phyloP scores from a whole-genome alignment of 2,113 vertebrate species.

The Oreochromis tanganicae region DNA sequence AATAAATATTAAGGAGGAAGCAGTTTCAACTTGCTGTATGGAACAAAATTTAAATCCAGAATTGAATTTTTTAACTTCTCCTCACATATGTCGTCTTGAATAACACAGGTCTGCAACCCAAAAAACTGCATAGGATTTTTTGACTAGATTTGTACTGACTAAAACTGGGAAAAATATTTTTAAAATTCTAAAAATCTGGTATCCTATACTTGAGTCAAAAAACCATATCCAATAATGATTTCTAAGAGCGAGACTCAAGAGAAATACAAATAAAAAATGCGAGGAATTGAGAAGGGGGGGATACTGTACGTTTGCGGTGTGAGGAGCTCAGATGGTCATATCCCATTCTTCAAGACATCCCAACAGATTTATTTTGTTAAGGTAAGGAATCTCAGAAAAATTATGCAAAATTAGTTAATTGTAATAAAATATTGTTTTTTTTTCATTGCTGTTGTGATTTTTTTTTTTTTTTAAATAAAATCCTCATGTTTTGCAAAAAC shows the following conservation, averaged over 20 bases:
- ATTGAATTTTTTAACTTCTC: background rate
- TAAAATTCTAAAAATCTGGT: background rate
- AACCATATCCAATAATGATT: background rate
- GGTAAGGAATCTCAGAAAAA: background rate
- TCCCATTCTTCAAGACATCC: background rate
- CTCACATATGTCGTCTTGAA: background rate
- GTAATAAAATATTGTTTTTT: background rate
- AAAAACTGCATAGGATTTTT: background rate
- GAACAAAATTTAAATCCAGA: background rate
- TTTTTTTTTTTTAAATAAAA: background rate
- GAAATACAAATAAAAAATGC: background rate
- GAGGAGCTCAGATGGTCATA: background rate
- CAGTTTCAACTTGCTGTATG: background rate
- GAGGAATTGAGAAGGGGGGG: background rate
- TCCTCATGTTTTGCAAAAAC: background rate
- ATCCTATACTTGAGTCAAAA: background rate
- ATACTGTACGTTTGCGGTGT: background rate
- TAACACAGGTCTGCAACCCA: background rate
- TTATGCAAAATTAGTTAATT: background rate
- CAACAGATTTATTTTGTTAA: background rate
- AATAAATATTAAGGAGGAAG: background rate
- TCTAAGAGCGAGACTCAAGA: background rate
- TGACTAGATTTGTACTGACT: background rate
- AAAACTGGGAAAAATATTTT: background rate
- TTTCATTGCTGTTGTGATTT: background rate